Base-by-base conservation (phyloP, 2,797 vertebrate genomes). In the Typhlichthys subterraneus region DNA sequence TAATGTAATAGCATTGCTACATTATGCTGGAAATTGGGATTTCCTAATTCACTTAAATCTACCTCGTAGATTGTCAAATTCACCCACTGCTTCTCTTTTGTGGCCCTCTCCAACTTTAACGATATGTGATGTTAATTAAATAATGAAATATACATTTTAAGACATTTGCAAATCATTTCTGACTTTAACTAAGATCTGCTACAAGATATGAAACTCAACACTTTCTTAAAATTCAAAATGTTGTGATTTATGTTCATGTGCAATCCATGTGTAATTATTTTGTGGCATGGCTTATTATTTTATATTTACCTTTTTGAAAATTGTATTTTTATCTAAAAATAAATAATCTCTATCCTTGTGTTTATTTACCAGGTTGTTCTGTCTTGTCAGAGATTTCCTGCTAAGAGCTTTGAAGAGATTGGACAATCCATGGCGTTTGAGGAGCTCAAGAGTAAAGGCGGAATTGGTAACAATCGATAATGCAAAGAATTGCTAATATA, bases 371-470 rank as follows among this genome's bases (percentile, higher is more conserved):
- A 85, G 80, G 57, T 75, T 47, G 15, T 64, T 59, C 62, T 68
- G 63, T 63, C 61, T 69, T 82, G 65, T 56, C 70, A 17, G 58
- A 63, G 57, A 70, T 53, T 59, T 42, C 63, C 72, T 75, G 62
- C 51, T 52, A 72, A 54, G 57, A 56, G 53, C 45, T 57, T 56
- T 54, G 59, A 63, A 45, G 19, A 47, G 48, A 31, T 53, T 70
- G 60, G 62, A 55, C 61, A 45, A 63, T 50, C 45, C 75, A 92
- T 93, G 92, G 88, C 90, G 56, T 93, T 91, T 75, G 92, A 93
- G 67, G 92, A 93, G 76, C 84, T 92, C 59, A 92, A 90, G 76
- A 85, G 86, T 77, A 93, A 91, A 84, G 82, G 84, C 80, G 85
- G 81, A 58, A 81, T 88, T 75, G 87, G 88, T 90, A 83, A 87